Percentiles rank a stretch among this genome's conserved stretches.
Conservation (phyloP, 2,888 invertebrate genomes). For the Nematopogon swammerdamellus region DNA sequence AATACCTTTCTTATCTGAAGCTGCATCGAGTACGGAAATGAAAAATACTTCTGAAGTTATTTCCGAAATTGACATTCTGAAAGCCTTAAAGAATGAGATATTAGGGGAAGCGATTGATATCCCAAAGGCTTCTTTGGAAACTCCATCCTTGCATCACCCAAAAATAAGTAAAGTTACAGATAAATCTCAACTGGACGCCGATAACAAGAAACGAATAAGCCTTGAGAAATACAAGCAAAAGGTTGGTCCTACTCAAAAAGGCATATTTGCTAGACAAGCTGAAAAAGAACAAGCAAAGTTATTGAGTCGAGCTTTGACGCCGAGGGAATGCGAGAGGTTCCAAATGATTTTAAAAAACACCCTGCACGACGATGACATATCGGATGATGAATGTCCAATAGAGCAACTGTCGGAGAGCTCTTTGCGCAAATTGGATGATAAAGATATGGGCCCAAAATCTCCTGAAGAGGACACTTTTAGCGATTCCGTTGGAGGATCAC, state of each 20-base stretch:
- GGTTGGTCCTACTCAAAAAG: constrained; percentile 12
- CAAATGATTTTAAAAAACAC: constrained; percentile 29
- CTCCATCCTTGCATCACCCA: constrained; percentile 40
- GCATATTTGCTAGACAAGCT: neutral
- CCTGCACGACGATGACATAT: constrained; percentile 24
- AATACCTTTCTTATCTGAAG: constrained; percentile 28
- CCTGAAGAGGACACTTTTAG: constrained; percentile 29
- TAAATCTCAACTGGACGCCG: constrained; percentile 22
- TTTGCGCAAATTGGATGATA: constrained; percentile 16
- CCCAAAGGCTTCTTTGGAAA: constrained; percentile 21
- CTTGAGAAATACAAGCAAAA: constrained; percentile 49
- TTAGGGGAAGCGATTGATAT: constrained; percentile 31
- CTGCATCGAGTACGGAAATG: neutral
- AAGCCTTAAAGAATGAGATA: constrained; percentile 48
- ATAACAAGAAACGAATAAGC: constrained; percentile 41
- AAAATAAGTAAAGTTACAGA: constrained; percentile 35
- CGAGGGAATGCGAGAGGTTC: constrained; percentile 48
- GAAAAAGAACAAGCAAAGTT: constrained; percentile 4
- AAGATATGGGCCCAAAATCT: constrained; percentile 35
- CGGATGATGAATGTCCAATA: constrained; percentile 22
- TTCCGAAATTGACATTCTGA: constrained; percentile 46
- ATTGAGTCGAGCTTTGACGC: constrained; percentile 38
- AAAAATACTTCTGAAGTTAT: constrained; percentile 20
- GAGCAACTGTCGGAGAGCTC: constrained; percentile 18
- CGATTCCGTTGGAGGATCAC: constrained; percentile 19